Conservation (phyloP, 2,797 vertebrate species). For the Gastrophryne carolinensis region DNA sequence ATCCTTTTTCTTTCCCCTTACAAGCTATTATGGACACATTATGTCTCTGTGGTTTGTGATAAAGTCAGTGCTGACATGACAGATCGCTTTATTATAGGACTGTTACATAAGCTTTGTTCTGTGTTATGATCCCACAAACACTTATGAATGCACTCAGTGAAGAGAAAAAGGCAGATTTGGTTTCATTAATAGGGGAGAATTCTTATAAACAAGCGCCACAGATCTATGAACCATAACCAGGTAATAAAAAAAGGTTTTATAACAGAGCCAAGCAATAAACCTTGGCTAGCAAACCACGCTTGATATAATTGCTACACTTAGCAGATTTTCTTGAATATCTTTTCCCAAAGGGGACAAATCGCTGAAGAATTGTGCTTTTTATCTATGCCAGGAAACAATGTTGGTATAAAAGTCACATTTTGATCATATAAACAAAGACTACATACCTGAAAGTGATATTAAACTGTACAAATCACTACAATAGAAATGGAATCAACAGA, state of each 20-base stretch:
- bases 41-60: slow-evolving; percentile 49
- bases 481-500: too few relatives aligned
- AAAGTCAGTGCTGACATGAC: slow-evolving; percentile 51
- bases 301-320: slow-evolving; percentile 49
- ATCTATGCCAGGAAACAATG: not conserved
- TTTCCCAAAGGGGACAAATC: slow-evolving; percentile 35
- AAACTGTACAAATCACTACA: too few relatives aligned
- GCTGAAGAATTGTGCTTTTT: not conserved
- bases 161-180: slow-evolving; percentile 47
- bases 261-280: slow-evolving; percentile 47
- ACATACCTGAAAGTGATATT: too few relatives aligned
- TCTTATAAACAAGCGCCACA: slow-evolving; percentile 51
- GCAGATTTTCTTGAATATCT: slow-evolving; percentile 44
- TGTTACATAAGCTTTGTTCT: slow-evolving; percentile 45
- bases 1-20: slow-evolving; percentile 45
- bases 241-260: slow-evolving; percentile 52
- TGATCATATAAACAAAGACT: too few relatives aligned
- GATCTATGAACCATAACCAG: slow-evolving; percentile 53
- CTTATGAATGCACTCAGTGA: slow-evolving; percentile 47
- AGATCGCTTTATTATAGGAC: slow-evolving; percentile 48
- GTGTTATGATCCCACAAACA: slow-evolving; percentile 51
- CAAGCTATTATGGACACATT: slow-evolving; percentile 49
- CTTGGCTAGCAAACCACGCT: slow-evolving; percentile 41
- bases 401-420: too few relatives aligned
- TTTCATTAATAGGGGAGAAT: slow-evolving; percentile 51